Evolutionary conservation across 2,797 vertebrate genomes (phyloP).

Genomic region (Triplophysa yarkandensis): DNA sequence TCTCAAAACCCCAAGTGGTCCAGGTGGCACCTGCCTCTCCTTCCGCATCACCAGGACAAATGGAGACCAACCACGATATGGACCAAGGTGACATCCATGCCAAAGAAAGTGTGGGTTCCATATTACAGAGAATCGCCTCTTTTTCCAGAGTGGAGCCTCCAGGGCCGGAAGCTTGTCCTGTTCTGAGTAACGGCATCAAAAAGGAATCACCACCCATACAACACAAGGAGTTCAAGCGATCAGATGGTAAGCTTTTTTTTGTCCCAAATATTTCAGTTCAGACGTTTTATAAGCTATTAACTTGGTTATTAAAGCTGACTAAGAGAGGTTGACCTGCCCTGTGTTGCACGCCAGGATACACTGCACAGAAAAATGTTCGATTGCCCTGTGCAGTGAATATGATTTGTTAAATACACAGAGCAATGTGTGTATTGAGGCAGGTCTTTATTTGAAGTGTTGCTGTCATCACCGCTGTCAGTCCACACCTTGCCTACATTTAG

Average conservation of each 20-base stretch:
- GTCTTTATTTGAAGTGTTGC: conserved; percentile 43
- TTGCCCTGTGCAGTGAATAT: conserved; percentile 16
- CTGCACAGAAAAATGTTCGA: not conserved
- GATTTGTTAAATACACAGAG: conserved; percentile 52
- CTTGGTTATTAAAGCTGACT: not conserved
- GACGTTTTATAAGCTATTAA: not conserved
- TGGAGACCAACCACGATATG: conserved; percentile 17
- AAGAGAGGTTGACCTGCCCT: not conserved
- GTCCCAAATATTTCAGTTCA: conserved; percentile 16
- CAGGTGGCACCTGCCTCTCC: conserved; percentile 57
- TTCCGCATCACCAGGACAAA: conserved; percentile 44
- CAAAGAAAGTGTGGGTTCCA: conserved; percentile 71
- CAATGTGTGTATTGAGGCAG: conserved; percentile 20
- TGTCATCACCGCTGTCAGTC: conserved; percentile 55
- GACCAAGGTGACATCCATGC: conserved; percentile 9
- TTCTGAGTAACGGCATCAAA: conserved; percentile 57
- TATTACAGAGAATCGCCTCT: conserved; percentile 75
- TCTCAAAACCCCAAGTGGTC: conserved; percentile 68
- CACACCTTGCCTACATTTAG: conserved; percentile 35
- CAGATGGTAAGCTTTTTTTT: conserved; percentile 48
- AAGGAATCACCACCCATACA: conserved; percentile 33
- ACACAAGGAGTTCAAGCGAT: conserved; percentile 37
- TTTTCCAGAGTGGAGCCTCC: conserved; percentile 63
- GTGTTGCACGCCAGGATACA: too few relatives aligned
- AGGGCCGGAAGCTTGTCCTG: not conserved